Base-by-base conservation (phyloP, 2,888 invertebrate genomes). In the Bellardia bayeri region DNA sequence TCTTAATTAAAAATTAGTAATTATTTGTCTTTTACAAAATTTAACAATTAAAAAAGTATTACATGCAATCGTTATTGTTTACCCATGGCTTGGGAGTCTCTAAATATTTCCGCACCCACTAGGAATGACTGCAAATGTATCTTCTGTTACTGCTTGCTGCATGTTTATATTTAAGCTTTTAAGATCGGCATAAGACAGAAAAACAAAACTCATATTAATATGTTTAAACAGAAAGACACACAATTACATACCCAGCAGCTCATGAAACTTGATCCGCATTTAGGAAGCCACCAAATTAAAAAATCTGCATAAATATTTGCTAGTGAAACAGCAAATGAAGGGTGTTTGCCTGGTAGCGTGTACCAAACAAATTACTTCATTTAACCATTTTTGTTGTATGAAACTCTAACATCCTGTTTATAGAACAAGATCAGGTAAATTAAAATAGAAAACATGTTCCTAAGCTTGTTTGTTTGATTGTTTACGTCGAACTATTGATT, bases 101-200 rank as follows among this genome's bases (percentile, higher is more conserved):
- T 56, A 16, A 8, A 7, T 63, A n/a, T 63, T 63, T 76, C 51
- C 63, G 49, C 61, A 45, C 58, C 75, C 63, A 75, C 14, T 13
- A 49, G 16, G 30, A 61, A 45, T 42, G 16, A 74, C 30, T 42
- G 4, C 42, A 61, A 45, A 42, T 33, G 30, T 58, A 58, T 40
- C 33, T 58, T 58, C 68, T 69, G 23, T 71, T 37, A 30, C n/a
- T 72, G 42, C 13, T 33, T 49, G 40, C 13, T 33, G 45, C 49
- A 68, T 72, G 30, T 58, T 58, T 13, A 51, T 23, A 37, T 64
- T 83, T 45, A 58, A 78, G 76, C 83, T 78, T 78, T 66, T 64
- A 83, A 78, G 83, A 71, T 78, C 76, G 71, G 69, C 68, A 51
- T 23, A 63, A 76, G 30, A 61, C 63, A 63, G 69, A 69, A 42